A percentile compares a stretch with the other conserved stretches of the same genome.
These are phyloP conservation scores for Euzetes globulus DNA, from an alignment of 2,888 invertebrate species.

Conservation along the genomic window DNA sequence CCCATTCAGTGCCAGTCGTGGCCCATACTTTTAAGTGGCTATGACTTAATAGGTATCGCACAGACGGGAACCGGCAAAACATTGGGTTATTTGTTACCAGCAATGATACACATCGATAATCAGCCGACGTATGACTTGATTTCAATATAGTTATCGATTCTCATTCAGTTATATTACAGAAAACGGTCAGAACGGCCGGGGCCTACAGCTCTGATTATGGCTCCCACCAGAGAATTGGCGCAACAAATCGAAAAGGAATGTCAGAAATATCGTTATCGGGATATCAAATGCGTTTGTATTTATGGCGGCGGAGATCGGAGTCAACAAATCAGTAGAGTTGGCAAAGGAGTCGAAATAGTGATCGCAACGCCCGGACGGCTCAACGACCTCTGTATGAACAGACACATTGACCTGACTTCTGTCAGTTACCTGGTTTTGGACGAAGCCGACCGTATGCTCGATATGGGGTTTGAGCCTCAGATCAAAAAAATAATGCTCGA, in stretches of 20 bases:
- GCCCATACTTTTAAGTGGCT: conserved; percentile 82
- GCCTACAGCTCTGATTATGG: conserved; percentile 77
- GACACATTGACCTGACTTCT: conserved; percentile 60
- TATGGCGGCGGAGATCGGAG: conserved; percentile 81
- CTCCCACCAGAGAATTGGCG: conserved; percentile 87
- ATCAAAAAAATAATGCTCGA: conserved; percentile 69
- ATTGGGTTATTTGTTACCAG: conserved; percentile 83
- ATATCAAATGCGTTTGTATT: conserved; percentile 78
- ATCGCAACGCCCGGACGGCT: conserved; percentile 91
- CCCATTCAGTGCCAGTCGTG: conserved; percentile 83
- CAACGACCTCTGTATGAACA: conserved; percentile 72
- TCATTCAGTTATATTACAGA: conserved; percentile 44
- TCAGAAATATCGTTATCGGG: conserved; percentile 74
- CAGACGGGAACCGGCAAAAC: conserved; percentile 78
- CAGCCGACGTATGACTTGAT: conserved; percentile 53
- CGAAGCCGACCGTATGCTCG: conserved; percentile 68
- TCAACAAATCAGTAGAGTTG: conserved; percentile 66
- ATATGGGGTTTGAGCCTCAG: conserved; percentile 55
- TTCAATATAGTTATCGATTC: neutral
- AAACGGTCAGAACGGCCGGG: conserved; percentile 61
- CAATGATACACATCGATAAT: conserved; percentile 81
- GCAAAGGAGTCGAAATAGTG: conserved; percentile 80
- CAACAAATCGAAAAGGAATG: conserved; percentile 87
- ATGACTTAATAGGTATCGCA: conserved; percentile 92
- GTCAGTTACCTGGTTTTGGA: conserved; percentile 85